A percentile compares a stretch with the other conserved stretches of the same genome.
phyloP scores from a whole-genome alignment of 2,888 invertebrate genomes.

The Melanchra persicariae region DNA sequence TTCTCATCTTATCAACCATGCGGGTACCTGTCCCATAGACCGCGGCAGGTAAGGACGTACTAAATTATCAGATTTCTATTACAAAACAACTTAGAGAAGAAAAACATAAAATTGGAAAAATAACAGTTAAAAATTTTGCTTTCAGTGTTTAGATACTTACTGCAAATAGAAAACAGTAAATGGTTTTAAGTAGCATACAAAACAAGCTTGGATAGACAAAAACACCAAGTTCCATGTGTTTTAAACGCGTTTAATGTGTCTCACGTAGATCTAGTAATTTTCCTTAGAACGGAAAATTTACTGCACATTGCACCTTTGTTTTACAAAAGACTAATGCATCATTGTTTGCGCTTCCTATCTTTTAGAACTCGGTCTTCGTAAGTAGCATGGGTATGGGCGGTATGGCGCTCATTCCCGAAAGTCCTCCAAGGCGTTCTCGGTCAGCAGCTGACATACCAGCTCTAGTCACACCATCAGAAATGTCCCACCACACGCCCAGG shows the following conservation, averaged over 20 bases:
- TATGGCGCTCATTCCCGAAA: constrained; percentile 92
- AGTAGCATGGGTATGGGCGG: constrained; percentile 92
- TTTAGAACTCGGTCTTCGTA: constrained; percentile 96
- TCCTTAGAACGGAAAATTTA: neutral
- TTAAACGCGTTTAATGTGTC: constrained; percentile 20
- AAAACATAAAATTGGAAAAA: neutral
- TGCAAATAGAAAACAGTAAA: neutral
- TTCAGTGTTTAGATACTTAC: constrained; percentile 4
- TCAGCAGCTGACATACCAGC: constrained; percentile 96
- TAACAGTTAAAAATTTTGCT: neutral
- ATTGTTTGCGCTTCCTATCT: neutral
- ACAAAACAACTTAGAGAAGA: neutral
- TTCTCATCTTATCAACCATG: constrained; percentile 87
- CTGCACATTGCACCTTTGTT: constrained; percentile 3
- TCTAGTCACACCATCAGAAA: constrained; percentile 90
- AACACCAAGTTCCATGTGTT: constrained; percentile 30
- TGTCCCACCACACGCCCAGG: constrained; percentile 79
- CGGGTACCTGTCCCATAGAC: constrained; percentile 84
- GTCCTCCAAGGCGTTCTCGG: constrained; percentile 94
- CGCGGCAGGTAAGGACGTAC: constrained; percentile 82
- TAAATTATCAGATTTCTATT: neutral
- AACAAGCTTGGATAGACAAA: constrained; percentile 28
- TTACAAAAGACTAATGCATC: constrained; percentile 12
- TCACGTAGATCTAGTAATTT: constrained; percentile 24
- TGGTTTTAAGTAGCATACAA: neutral